Evolutionary conservation across 2,113 vertebrate species (phyloP), one percentile per base, ranked within the genome.

Genomic region (Actinemys pallida): DNA sequence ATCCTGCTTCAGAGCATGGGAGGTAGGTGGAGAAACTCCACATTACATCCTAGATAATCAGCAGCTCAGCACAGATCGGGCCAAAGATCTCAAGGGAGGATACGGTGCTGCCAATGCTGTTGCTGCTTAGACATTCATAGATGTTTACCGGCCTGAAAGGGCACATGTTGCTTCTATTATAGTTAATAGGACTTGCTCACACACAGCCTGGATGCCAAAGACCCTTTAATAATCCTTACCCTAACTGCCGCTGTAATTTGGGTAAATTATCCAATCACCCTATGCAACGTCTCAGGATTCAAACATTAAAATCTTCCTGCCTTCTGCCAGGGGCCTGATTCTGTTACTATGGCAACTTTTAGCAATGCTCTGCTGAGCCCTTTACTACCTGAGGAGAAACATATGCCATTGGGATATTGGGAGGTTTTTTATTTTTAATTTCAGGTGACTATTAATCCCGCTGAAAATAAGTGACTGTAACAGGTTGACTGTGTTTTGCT

Each of bases 321-420:
- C 52, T 83, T 53, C 87, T 87, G 91, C 62, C 93, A 47, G 86
- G 47, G 90, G 85, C 49, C 54, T 87, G 54, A 81, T 92, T 92
- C 85, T 2, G 59, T 97, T 59, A 19, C 90, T 91, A 90, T 94
- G 91, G 85, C 95, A 94, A 94, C 78, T 78, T 3, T 72, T n/a
- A n/a, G 45, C 50, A 81, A 49, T 42, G 53, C 78, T 85, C 79
- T 53, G 12, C 8, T 1, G 82, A 90, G 65, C n/a, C 57, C 85
- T 82, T 50, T 10, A 59, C 80, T 81, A 88, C 69, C 54, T 76
- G 49, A 89, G 57, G 83, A 90, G 87, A 83, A 87, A 88, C 62
- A 80, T 25, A 47, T 53, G 42, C 52, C 39, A 45, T 6, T 52
- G 85, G 11, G 75, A 76, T 76, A 42, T 47, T 45, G 75, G 25